phyloP scores from a whole-genome alignment of 2,113 vertebrate species.

The Bostrychus sinensis region DNA sequence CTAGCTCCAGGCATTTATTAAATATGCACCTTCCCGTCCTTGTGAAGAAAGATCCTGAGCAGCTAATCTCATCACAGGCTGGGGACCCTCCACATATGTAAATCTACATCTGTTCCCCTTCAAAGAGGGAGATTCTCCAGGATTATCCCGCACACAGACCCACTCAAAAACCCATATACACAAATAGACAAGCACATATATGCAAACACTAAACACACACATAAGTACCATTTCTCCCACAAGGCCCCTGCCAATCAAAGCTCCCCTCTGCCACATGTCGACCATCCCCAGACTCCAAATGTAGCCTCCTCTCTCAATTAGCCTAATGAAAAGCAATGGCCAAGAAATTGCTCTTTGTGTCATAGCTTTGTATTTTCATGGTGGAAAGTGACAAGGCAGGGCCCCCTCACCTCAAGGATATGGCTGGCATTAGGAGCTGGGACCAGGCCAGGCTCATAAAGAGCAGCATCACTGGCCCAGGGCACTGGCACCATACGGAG shows the following conservation, averaged over 20 bases:
- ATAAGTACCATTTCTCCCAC: conserved; percentile 65
- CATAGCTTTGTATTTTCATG: conserved; percentile 84
- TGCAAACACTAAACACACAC: conserved; percentile 44
- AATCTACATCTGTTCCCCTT: conserved; percentile 99
- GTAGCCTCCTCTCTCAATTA: conserved; percentile 72
- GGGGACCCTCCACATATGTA: conserved; percentile 98
- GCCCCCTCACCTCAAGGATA: conserved; percentile 76
- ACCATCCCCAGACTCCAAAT: conserved; percentile 54
- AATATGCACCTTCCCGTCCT: conserved; percentile 97
- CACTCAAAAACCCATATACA: conserved; percentile 43
- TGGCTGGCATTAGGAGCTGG: conserved; percentile 52
- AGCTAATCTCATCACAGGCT: conserved; percentile 98
- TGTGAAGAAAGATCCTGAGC: conserved; percentile 84
- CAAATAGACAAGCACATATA: conserved; percentile 35
- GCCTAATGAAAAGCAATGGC: conserved; percentile 80
- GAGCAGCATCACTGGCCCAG: conserved; percentile 54
- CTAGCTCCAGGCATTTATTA: conserved; percentile 98
- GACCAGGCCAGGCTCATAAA: conserved; percentile 72
- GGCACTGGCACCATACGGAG: conserved; percentile 75
- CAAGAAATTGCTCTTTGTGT: conserved; percentile 89
- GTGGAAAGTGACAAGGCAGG: conserved; percentile 83
- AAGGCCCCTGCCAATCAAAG: conserved; percentile 85
- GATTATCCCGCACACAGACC: conserved; percentile 86
- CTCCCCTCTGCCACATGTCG: conserved; percentile 80
- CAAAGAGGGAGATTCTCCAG: conserved; percentile 92